Base-by-base conservation (phyloP, 1,140 invertebrate species). In the Campoletis sonorensis region DNA sequence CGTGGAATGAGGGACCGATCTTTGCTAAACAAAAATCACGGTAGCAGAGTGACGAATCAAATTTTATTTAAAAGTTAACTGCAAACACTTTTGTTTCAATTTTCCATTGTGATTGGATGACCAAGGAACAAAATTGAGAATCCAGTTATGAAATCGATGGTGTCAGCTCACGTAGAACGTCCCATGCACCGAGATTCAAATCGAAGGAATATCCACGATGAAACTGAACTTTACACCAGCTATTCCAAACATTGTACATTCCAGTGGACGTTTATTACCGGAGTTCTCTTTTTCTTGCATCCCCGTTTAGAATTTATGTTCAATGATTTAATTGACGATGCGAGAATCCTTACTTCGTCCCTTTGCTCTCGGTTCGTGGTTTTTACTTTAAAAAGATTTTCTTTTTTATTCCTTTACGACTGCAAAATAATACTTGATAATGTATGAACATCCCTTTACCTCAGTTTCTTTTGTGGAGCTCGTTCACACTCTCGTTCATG, bases 171-270 rank as follows among this genome's bases (percentile, higher is more conserved):
- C 45, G 54, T 61, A 21, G 8, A 33, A 61, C 18, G 58, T 11
- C 33, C 18, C 33, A 49, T 78, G 45, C 33, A 61, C 61, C 67
- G 1, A 27, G n/a, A 21, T 0, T 40, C n/a, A 61, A 45, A 30
- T 27, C 13, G 23, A 30, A 33, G 30, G n/a, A 15, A 78, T 10
- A 10, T 61, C 64, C 51, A 64, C 64, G 71, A 72, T 80, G 79
- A 80, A 84, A 85, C 81, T 89, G 84, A 87, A 89, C 83, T 89
- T 91, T 90, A 90, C 86, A 85, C 80, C 83, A 76, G 83, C 81
- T 84, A 88, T 88, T 91, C 88, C 87, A 85, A 85, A 88, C 87
- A 87, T 89, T 88, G 88, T 87, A 86, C 82, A 86, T 85, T 79
- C 84, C 76, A 54, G 16, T 37, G 58, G 75, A 81, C 81, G 61